These are phyloP conservation scores for Seira sanloemensis DNA, from an alignment of 2,888 invertebrate genomes.

Conservation along the genomic window DNA sequence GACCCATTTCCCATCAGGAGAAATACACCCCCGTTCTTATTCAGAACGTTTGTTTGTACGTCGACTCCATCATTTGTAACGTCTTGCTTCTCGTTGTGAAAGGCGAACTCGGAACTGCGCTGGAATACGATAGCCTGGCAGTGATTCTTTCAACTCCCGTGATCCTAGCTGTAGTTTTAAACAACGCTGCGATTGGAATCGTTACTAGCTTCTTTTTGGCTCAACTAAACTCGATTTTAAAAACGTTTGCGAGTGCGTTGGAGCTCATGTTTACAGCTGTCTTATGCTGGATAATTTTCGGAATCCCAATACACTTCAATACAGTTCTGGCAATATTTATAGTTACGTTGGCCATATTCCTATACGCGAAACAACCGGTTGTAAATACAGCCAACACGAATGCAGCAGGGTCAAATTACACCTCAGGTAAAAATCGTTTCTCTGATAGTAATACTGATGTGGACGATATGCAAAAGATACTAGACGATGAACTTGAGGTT, in stretches of 20 bases:
- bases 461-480: constrained; percentile 67
- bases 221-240: constrained; percentile 94
- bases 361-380: constrained; percentile 95
- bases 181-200: constrained; percentile 94
- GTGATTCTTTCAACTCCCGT: constrained; percentile 76
- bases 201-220: constrained; percentile 95
- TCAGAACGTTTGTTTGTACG: constrained; percentile 96
- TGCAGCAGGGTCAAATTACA: background rate
- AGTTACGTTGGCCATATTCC: constrained; percentile 87
- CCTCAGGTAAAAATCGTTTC: constrained; percentile 26
- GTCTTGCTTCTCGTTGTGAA: constrained; percentile 82
- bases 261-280: constrained; percentile 94
- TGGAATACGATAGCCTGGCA: constrained; percentile 77
- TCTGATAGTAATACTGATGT: constrained; percentile 38
- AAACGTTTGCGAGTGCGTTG: constrained; percentile 95
- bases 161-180: constrained; percentile 88
- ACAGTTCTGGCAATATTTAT: constrained; percentile 88
- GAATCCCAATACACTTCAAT: constrained; percentile 88
- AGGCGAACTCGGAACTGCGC: constrained; percentile 81
- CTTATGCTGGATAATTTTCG: constrained; percentile 89
- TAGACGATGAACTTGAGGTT: constrained; percentile 67
- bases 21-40: constrained; percentile 89
- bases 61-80: constrained; percentile 95
- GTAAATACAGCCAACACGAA: constrained; percentile 74
- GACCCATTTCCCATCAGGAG: constrained; percentile 77